Evolutionary conservation across 2,888 invertebrate species (phyloP), one percentile per base, ranked within the genome.

Genomic region (Synanthedon tipuliformis): DNA sequence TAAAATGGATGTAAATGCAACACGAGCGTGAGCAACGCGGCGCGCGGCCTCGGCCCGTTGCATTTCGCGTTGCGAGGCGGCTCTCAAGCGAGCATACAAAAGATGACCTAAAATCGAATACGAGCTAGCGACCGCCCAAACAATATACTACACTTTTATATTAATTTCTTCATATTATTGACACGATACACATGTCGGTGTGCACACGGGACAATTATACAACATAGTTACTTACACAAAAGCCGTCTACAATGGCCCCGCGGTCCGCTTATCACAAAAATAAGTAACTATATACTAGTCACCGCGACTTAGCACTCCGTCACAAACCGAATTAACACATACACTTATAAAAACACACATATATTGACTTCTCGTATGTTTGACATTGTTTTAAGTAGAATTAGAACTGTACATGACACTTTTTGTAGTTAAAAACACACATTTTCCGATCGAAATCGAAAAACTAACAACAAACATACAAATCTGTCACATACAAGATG

Each of bases 401-500:
- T 45, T 12, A 15, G 45, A 45, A 45, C n/a, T n/a, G 1, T 41
- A 52, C 50, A 18, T 23, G n/a, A 55, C 68, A 74, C 69, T 79
- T 80, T 77, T 69, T 59, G 61, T 56, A 60, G 64, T 66, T 66
- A 74, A 75, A 73, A 75, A 71, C 62, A 68, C 66, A 76, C 71
- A 80, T 73, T 78, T 76, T 63, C 64, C 65, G 65, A 69, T 62
- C 71, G 81, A 81, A 77, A 79, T 71, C 76, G 75, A 69, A 77
- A 84, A 78, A 81, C 71, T 76, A 82, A 80, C 83, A 87, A 88
- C 87, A 88, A 88, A 88, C 88, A 88, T 71, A 76, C 88, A 89
- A 89, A 89, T 89, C 89, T 90, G 89, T 83, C 89, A 90, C 81
- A 83, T 23, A 23, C 87, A 90, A 90, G 88, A 90, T 90, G 90